Base-by-base conservation (phyloP, 2,888 invertebrate genomes). In the Willowsia nigromaculata region DNA sequence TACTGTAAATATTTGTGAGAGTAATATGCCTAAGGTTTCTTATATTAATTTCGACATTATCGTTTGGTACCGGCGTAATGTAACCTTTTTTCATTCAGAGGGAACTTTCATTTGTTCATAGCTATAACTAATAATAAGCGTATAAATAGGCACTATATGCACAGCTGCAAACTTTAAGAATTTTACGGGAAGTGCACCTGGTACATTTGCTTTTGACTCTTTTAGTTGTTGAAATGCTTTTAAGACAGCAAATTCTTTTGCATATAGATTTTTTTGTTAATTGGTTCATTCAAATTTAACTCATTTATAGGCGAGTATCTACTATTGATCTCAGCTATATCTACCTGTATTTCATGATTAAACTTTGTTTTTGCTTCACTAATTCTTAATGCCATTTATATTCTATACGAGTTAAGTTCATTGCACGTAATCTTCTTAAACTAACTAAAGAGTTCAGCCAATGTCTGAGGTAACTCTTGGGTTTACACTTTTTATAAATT, bases 121-220 rank as follows among this genome's bases (percentile, higher is more conserved):
- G 9, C 56, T 56, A 30, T 40, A 40, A 22, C 74, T 74, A 22
- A 74, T 37, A 2, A 84, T 37, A 25, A 74, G 84, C 3, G 84
- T 84, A 15, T 25, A 74, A 13, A 74, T 25, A 18, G 71, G 84
- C 0, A 74, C 74, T 53, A 84, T 74, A 13, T 84, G 84, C 1
- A 84, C 27, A 6, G 71, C 71, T n/a, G 84, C 84, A 33, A 74
- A 56, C 40, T 74, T 84, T 5, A 84, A 27, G 9, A 84, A 84
- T 15, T 22, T 33, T 0, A 25, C 25, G 13, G 84, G 84, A 1
- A 84, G 43, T 22, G 40, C 74, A 40, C 40, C 18, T 43, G 15
- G 15, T 7, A 85, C 85, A 59, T 85, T 85, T 15, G 85, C 74
- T 11, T 85, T 53, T 53, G 4, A 7, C 15, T 7, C 3, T 53